Percentiles rank a stretch among this genome's conserved stretches.
These are phyloP conservation scores for Oxyscelio sp. DNA, from an alignment of 2,888 invertebrate genomes.

Conservation along the genomic window DNA sequence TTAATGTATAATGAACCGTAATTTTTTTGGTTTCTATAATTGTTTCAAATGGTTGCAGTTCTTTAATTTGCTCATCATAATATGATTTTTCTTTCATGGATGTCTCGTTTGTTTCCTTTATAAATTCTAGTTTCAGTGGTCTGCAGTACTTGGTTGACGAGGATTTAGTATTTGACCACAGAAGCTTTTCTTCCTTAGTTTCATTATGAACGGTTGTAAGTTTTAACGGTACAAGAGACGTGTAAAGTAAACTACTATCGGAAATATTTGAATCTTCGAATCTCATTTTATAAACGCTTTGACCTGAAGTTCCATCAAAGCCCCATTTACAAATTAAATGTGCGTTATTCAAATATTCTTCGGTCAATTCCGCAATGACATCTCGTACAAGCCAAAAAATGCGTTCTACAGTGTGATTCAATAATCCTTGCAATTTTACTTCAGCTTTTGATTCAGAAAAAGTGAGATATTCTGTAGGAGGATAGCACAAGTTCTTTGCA, in stretches of 20 bases:
- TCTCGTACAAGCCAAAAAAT: slow-evolving; percentile 8
- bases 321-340: slow-evolving; percentile 25
- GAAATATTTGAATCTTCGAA: slow-evolving; percentile 26
- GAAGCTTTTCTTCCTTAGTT: neutral
- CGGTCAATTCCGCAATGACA: slow-evolving; percentile 5
- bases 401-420: slow-evolving; percentile 55
- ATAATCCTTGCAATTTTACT: slow-evolving; percentile 58
- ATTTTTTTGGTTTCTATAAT: slow-evolving; percentile 43
- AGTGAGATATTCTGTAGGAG: neutral
- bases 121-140: slow-evolving; percentile 41
- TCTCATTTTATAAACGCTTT: slow-evolving; percentile 28
- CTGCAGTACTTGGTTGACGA: slow-evolving; percentile 40
- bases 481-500: slow-evolving; percentile 62
- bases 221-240: slow-evolving; percentile 21
- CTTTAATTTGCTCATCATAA: slow-evolving; percentile 33
- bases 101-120: slow-evolving; percentile 33
- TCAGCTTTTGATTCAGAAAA: slow-evolving; percentile 25
- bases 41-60: slow-evolving; percentile 36
- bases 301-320: slow-evolving; percentile 5
- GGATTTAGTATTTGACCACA: slow-evolving; percentile 32
- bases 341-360: neutral
- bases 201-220: slow-evolving; percentile 7
- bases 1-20: slow-evolving; percentile 55
- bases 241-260: slow-evolving; percentile 34
- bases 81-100: slow-evolving; percentile 39